These are phyloP conservation scores for Thermophis baileyi DNA, from an alignment of 2,113 vertebrate genomes.

Conservation along the genomic window DNA sequence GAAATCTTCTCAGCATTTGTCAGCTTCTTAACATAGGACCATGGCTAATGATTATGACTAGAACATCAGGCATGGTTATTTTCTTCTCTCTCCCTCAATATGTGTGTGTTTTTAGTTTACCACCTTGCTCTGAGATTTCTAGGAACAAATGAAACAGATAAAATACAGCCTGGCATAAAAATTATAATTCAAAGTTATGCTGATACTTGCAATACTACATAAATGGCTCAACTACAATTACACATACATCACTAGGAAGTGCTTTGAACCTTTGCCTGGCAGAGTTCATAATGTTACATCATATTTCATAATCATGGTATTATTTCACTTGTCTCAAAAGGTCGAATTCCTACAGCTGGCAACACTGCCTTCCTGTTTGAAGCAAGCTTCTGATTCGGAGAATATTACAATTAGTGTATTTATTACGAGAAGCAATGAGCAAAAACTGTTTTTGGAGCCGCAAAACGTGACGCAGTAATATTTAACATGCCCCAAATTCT, in stretches of 20 bases:
- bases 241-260: not conserved
- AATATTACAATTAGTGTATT: not conserved
- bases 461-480: not conserved
- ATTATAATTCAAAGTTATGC: not conserved
- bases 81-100: not conserved
- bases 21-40: not conserved
- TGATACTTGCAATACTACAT: not conserved
- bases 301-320: conserved; percentile 12
- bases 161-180: not conserved
- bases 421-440: not conserved
- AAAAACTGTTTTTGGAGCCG: not conserved
- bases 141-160: not conserved
- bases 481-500: not conserved
- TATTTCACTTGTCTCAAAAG: not conserved
- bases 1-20: not conserved
- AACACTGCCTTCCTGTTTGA: conserved; percentile 22
- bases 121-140: not conserved
- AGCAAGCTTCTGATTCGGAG: accelerated
- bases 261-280: conserved; percentile 13
- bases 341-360: not conserved
- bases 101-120: not conserved
- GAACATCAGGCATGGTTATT: not conserved
- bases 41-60: not conserved
- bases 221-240: not conserved
- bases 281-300: not conserved